Conservation (phyloP, 92 coral and sea anemone genomes). For the Hydrozoanthus gracilis region DNA sequence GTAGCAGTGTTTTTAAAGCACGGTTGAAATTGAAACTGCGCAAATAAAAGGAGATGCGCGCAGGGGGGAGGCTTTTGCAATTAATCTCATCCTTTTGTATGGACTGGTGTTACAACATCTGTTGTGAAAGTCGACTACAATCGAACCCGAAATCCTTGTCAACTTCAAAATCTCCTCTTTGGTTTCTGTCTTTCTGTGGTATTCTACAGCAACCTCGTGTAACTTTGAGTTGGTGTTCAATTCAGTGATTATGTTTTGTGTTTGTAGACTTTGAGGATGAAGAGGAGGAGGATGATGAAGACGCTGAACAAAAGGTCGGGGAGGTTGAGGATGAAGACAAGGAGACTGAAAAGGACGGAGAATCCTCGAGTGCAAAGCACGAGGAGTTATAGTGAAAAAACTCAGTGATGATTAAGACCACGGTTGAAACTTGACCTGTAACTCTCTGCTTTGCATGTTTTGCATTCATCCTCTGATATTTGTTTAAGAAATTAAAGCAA, state of each 20-base stretch:
- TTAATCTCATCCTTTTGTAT: too few species aligned
- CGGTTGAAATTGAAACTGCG: too few species aligned
- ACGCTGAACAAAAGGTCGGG: slow-evolving; percentile 15
- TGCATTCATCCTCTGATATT: too few species aligned
- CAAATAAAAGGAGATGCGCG: too few species aligned
- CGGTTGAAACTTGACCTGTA: not conserved
- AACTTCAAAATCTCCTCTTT: not conserved
- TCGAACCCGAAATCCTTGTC: too few species aligned
- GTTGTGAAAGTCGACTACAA: too few species aligned
- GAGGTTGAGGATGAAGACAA: slow-evolving; percentile 38
- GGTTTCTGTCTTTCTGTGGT: not conserved
- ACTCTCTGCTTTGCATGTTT: not conserved
- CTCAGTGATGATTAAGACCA: too few species aligned
- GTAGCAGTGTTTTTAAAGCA: too few species aligned
- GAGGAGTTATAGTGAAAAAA: slow-evolving; percentile 3
- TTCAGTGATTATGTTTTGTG: slow-evolving; percentile 46
- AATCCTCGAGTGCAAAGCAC: slow-evolving; percentile 9
- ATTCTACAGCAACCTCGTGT: not conserved
- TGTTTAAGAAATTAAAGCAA: too few species aligned
- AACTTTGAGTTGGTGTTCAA: slow-evolving; percentile 28
- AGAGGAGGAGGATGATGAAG: slow-evolving; percentile 37
- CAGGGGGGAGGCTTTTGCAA: too few species aligned
- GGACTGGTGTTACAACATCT: too few species aligned
- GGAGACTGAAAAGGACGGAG: slow-evolving; percentile 46
- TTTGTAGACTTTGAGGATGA: slow-evolving; percentile 57